A percentile compares a stretch with the other conserved stretches of the same genome.
phyloP scores from a whole-genome alignment of 2,797 vertebrate genomes.

The Molossus alvarezi region DNA sequence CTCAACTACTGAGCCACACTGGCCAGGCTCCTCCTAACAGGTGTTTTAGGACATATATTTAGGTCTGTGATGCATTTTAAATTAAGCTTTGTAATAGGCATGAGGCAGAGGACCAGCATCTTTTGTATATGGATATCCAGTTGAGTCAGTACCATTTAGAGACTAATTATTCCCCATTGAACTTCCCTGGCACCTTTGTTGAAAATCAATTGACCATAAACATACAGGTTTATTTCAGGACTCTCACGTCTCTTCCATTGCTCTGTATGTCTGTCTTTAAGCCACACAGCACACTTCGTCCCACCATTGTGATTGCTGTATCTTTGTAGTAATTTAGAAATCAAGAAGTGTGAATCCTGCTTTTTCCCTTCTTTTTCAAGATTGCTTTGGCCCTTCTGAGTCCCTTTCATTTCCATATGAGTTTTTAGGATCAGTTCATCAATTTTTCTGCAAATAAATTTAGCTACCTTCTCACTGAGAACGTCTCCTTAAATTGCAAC shows the following conservation, averaged over 20 bases:
- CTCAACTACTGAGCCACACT: too few species aligned
- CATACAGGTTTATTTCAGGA: not conserved
- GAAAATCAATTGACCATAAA: not conserved
- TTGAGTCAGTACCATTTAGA: not conserved
- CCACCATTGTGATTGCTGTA: not conserved
- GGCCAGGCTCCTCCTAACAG: too few species aligned
- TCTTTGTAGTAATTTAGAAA: not conserved
- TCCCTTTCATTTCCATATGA: not conserved
- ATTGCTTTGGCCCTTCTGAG: not conserved
- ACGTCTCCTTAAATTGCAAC: not conserved
- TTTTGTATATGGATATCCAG: not conserved
- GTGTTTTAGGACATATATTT: not conserved
- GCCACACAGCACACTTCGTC: not conserved
- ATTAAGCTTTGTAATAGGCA: not conserved
- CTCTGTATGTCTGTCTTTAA: not conserved
- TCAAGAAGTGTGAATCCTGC: not conserved
- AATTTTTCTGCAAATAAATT: not conserved
- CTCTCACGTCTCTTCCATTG: not conserved
- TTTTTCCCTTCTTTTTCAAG: not conserved
- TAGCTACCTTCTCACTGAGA: not conserved
- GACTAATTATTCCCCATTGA: not conserved
- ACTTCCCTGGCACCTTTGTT: not conserved
- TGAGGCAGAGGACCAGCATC: not conserved
- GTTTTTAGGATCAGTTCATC: not conserved
- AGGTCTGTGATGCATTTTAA: not conserved